These are phyloP conservation scores for Sciaenops ocellatus DNA, from an alignment of 2,797 vertebrate genomes.

Conservation along the genomic window DNA sequence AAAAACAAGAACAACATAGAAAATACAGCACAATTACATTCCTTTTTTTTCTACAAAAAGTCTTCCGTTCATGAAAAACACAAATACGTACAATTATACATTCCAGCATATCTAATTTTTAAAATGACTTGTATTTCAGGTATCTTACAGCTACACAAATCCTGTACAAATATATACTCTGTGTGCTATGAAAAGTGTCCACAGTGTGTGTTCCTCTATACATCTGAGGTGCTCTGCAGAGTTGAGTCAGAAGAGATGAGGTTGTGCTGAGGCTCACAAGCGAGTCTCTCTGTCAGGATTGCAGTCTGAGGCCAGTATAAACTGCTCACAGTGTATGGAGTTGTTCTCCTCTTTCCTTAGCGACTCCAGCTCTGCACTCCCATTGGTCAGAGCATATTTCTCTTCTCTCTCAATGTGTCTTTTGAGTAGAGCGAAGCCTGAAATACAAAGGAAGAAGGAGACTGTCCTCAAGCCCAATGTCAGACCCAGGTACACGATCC, in stretches of 20 bases:
- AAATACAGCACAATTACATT: constrained; percentile 59
- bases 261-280: constrained; percentile 68
- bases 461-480: constrained; percentile 81
- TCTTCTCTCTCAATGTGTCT: constrained; percentile 75
- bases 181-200: constrained; percentile 68
- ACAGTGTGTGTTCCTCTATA: constrained; percentile 44
- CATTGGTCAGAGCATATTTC: constrained; percentile 66
- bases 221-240: constrained; percentile 9
- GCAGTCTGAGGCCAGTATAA: constrained; percentile 64
- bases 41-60: constrained; percentile 51
- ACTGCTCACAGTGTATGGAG: constrained; percentile 72
- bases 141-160: constrained; percentile 56
- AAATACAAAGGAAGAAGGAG: constrained; percentile 83
- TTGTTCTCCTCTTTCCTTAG: constrained; percentile 80
- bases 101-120: constrained; percentile 61
- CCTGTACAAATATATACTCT: constrained; percentile 74
- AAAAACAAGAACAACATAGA: constrained; percentile 52
- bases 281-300: constrained; percentile 81
- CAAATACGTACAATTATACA: constrained; percentile 56
- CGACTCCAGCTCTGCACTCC: constrained; percentile 77
- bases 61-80: constrained; percentile 64
- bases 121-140: constrained; percentile 63
- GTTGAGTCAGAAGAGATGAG: constrained; percentile 17
- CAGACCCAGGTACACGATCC: constrained; percentile 83
- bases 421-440: constrained; percentile 79